phyloP scores from a whole-genome alignment of 2,797 vertebrate species.

The Champsocephalus esox region DNA sequence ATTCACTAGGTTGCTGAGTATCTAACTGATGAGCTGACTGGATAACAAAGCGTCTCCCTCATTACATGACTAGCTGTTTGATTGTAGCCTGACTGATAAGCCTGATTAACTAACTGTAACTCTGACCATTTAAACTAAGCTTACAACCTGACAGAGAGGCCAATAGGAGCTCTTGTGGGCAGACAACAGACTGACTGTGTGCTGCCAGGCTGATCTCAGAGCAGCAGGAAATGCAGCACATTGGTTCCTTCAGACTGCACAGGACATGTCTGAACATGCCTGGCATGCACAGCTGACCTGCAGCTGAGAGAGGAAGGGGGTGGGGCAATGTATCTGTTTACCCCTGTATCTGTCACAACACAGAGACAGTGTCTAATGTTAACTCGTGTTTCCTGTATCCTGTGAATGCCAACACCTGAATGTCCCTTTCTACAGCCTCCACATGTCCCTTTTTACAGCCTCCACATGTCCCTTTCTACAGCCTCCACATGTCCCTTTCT shows the following conservation, averaged over 20 bases:
- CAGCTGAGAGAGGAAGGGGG: conserved; percentile 54
- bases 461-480: no score
- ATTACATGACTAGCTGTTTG: neutral
- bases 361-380: neutral
- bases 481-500: conserved; percentile 27
- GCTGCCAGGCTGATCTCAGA: conserved; percentile 12
- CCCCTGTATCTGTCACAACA: conserved; percentile 55
- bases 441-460: no score
- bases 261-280: conserved; percentile 80
- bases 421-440: conserved; percentile 24
- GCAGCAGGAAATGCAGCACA: conserved; percentile 43
- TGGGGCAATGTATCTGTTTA: conserved; percentile 38
- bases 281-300: conserved; percentile 64
- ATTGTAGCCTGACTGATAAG: conserved; percentile 6
- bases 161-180: neutral
- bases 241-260: conserved; percentile 19
- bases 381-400: conserved; percentile 27
- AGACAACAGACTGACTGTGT: neutral
- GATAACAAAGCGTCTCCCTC: neutral
- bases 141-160: neutral
- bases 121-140: neutral
- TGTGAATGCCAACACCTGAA: conserved; percentile 9
- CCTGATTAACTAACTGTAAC: conserved; percentile 6
- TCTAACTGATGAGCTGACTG: conserved; percentile 1
- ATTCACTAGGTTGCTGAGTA: neutral